Conservation (phyloP, 2,113 vertebrate species). For the Halcyon malimbica region DNA sequence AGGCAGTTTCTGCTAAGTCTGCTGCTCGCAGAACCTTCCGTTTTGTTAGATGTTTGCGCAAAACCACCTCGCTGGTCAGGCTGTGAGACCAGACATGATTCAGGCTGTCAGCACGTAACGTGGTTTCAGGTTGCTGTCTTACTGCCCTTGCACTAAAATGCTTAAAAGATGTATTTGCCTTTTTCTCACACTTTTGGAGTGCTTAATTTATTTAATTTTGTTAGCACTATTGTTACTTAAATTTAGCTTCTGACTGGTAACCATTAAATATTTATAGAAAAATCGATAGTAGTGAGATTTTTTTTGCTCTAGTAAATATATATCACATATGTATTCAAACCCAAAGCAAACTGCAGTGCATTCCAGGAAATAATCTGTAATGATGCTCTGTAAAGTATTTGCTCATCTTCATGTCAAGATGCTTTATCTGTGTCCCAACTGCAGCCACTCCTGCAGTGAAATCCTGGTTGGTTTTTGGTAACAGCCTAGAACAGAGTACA, state of each 20-base stretch:
- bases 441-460: neutral
- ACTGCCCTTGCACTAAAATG: slow-evolving; percentile 15
- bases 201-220: slow-evolving; percentile 46
- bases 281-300: slow-evolving; percentile 45
- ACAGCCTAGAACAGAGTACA: neutral
- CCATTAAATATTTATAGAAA: slow-evolving; percentile 48
- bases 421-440: neutral
- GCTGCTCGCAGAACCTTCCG: neutral
- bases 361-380: slow-evolving; percentile 63
- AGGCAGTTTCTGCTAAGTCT: neutral
- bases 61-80: slow-evolving; percentile 2
- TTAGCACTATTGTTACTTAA: slow-evolving; percentile 53
- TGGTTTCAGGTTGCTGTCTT: slow-evolving; percentile 47
- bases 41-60: slow-evolving; percentile 11
- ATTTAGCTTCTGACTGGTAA: slow-evolving; percentile 65
- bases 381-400: neutral
- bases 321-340: slow-evolving; percentile 42
- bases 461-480: neutral
- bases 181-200: slow-evolving; percentile 33
- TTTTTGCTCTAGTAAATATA: slow-evolving; percentile 50
- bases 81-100: slow-evolving; percentile 50
- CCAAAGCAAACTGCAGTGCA: slow-evolving; percentile 24
- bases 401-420: neutral
- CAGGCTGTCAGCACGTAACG: slow-evolving; percentile 1
- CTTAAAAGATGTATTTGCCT: slow-evolving; percentile 17